Percentiles rank a stretch among this genome's conserved stretches.
Evolutionary conservation across 2,113 vertebrate species (phyloP).

Genomic region (Ammodytes dubius): DNA sequence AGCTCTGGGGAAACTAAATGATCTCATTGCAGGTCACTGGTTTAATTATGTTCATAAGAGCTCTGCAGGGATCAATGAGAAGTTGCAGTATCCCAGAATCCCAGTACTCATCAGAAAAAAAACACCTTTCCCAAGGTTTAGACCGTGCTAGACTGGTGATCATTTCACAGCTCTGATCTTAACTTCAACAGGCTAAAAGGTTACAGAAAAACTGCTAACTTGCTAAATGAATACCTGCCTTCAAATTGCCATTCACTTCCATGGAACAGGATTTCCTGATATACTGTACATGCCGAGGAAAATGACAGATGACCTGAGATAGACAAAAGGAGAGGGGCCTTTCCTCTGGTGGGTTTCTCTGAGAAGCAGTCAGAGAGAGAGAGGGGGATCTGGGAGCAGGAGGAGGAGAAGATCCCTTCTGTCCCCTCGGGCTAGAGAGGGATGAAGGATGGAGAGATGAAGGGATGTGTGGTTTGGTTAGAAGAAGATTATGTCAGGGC

Average conservation of each 20-base stretch:
- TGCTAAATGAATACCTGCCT: not conserved
- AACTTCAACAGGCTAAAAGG: conserved; percentile 3
- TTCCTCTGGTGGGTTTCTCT: conserved; percentile 54
- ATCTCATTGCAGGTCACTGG: not conserved
- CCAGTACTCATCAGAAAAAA: not conserved
- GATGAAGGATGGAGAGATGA: conserved; percentile 77
- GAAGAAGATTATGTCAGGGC: conserved; percentile 80
- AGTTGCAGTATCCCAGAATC: not conserved
- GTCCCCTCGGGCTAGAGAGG: conserved; percentile 65
- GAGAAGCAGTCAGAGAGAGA: conserved; percentile 52
- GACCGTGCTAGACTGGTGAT: not conserved
- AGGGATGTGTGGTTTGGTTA: conserved; percentile 83
- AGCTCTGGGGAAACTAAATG: not conserved
- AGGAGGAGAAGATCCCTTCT: conserved; percentile 67
- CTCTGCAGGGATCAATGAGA: not conserved
- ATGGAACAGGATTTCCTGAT: conserved; percentile 2
- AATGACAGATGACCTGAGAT: not conserved
- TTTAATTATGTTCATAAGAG: not conserved
- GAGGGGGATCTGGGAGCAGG: conserved; percentile 50
- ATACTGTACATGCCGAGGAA: not conserved
- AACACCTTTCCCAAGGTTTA: not conserved
- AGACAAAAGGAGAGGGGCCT: conserved; percentile 19
- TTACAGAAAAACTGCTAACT: not conserved
- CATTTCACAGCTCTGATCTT: not conserved
- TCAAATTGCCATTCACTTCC: not conserved